Evolutionary conservation across 2,797 vertebrate genomes (phyloP).

Genomic region (Nannoperca australis): DNA sequence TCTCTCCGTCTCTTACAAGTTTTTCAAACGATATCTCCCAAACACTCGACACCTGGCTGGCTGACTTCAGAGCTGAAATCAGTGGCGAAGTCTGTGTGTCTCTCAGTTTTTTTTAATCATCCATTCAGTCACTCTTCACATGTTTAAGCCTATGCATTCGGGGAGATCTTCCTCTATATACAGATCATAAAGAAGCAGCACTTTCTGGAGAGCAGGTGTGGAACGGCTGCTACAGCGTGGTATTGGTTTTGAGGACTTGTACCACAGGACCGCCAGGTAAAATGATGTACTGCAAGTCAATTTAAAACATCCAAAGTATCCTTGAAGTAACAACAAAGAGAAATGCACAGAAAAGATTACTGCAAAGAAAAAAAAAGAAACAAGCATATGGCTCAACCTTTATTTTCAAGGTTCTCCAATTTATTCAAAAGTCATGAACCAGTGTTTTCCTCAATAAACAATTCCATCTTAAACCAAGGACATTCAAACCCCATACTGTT

Average conservation of each 20-base stretch:
- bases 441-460: constrained; percentile 50
- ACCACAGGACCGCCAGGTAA: not conserved
- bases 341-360: constrained; percentile 25
- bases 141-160: constrained; percentile 70
- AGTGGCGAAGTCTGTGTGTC: constrained; percentile 70
- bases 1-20: constrained; percentile 66
- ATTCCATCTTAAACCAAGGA: constrained; percentile 51
- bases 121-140: constrained; percentile 73
- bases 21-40: constrained; percentile 78
- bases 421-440: constrained; percentile 49
- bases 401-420: constrained; percentile 47
- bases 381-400: constrained; percentile 25
- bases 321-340: constrained; percentile 41
- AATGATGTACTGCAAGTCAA: not conserved
- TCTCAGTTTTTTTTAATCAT: constrained; percentile 75
- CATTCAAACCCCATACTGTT: constrained; percentile 38
- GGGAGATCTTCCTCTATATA: constrained; percentile 61
- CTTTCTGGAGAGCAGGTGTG: constrained; percentile 62
- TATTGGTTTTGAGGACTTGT: constrained; percentile 31
- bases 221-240: constrained; percentile 18
- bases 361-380: constrained; percentile 33
- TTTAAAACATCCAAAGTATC: constrained; percentile 12
- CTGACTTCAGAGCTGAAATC: constrained; percentile 79
- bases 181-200: constrained; percentile 46
- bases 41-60: constrained; percentile 84